phyloP scores from a whole-genome alignment of 2,797 vertebrate species.

The Megaceryle alcyon region DNA sequence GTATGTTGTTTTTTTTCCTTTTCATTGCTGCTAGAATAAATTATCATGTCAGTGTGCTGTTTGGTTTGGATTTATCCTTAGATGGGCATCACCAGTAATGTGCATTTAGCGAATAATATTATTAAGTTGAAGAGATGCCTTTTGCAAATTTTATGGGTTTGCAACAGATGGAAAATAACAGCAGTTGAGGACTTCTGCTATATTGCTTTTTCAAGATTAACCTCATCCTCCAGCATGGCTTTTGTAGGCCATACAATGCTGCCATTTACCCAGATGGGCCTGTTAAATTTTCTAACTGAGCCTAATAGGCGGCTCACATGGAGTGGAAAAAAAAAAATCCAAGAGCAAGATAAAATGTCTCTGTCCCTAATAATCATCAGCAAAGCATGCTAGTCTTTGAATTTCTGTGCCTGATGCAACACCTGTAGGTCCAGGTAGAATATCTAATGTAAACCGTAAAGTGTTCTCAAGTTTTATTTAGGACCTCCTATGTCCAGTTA shows the following conservation, averaged over 20 bases:
- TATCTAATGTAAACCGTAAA: neutral
- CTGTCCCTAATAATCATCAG: neutral
- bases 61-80: neutral
- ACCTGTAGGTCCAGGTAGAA: neutral
- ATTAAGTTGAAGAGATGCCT: slow-evolving; percentile 13
- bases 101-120: slow-evolving; percentile 16
- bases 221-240: neutral
- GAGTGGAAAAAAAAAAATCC: neutral
- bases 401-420: neutral
- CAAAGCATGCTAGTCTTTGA: neutral
- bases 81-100: neutral
- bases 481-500: neutral
- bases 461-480: neutral
- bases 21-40: slow-evolving; percentile 40
- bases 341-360: neutral
- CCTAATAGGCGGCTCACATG: neutral
- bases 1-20: neutral
- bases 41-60: neutral
- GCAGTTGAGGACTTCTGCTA: neutral
- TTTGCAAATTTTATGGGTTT: slow-evolving; percentile 5
- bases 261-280: neutral
- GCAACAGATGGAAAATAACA: slow-evolving; percentile 14
- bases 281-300: neutral
- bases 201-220: slow-evolving; percentile 5
- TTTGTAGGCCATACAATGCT: neutral